Conservation (phyloP, 2,113 vertebrate genomes). For the Anhinga rufa region DNA sequence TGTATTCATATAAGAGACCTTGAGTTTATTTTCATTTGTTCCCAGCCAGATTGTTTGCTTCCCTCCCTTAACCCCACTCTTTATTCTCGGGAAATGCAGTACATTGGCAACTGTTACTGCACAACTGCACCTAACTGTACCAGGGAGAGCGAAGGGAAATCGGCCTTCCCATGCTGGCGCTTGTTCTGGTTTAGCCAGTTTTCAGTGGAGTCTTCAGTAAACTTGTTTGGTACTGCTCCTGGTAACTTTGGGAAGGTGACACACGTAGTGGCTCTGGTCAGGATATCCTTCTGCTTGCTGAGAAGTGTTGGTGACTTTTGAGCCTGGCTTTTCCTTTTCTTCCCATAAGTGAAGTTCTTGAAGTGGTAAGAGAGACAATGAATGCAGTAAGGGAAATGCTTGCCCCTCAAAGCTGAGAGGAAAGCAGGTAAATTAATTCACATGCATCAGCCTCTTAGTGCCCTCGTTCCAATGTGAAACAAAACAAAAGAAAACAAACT, state of each 20-base stretch:
- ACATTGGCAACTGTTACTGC: background rate
- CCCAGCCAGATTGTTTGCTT: background rate
- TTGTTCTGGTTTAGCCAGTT: background rate
- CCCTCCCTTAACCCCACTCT: background rate
- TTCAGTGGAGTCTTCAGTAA: background rate
- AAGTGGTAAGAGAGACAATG: background rate
- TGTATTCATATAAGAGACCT: conserved; percentile 24
- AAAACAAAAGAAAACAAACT: background rate
- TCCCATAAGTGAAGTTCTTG: background rate
- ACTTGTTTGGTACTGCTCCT: background rate
- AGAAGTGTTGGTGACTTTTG: background rate
- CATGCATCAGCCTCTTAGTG: background rate
- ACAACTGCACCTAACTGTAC: background rate
- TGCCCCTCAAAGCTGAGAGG: background rate
- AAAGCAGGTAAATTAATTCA: background rate
- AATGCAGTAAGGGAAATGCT: background rate
- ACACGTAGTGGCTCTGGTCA: background rate
- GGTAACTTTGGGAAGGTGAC: background rate
- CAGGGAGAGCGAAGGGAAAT: background rate
- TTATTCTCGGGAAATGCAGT: background rate
- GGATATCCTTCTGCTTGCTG: background rate
- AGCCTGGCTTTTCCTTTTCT: background rate
- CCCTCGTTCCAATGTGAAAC: background rate
- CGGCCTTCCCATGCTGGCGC: rapidly evolving
- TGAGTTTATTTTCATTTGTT: background rate